phyloP scores from a whole-genome alignment of 53 echinoderm and acorn worm genomes.

The Actinopyga echinites region DNA sequence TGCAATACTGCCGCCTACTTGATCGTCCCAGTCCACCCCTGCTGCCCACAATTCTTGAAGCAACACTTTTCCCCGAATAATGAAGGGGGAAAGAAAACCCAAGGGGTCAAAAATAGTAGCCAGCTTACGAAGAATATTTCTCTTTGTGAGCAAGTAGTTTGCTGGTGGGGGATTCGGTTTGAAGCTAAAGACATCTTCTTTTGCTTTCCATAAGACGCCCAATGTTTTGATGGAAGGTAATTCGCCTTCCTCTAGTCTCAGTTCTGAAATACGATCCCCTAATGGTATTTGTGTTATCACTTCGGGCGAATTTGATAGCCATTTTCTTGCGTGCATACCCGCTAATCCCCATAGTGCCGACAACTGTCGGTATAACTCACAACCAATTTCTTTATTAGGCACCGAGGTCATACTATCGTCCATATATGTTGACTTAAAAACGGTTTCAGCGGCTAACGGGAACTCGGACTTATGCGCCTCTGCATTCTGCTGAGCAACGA shows the following conservation, averaged over 20 bases:
- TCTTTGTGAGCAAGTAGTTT: no score
- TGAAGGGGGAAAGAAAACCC: slow-evolving; percentile 10
- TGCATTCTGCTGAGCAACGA: no score
- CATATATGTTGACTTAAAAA: no score
- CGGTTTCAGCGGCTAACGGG: not conserved
- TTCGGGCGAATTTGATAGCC: no score
- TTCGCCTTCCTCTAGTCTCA: no score
- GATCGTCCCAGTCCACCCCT: slow-evolving; percentile 10
- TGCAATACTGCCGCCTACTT: no score
- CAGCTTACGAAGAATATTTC: not conserved
- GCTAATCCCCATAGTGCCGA: not conserved
- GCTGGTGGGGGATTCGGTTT: not conserved
- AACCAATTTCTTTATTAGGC: no score
- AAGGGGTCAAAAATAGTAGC: slow-evolving; percentile 24
- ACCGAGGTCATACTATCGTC: not conserved
- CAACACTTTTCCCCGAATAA: not conserved
- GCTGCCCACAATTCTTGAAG: not conserved
- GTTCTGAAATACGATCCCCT: no score
- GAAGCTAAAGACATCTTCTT: slow-evolving; percentile 18
- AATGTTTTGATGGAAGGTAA: slow-evolving; percentile 50
- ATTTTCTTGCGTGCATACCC: no score
- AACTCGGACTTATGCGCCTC: slow-evolving; percentile 3
- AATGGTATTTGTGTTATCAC: not conserved
- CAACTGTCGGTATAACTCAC: slow-evolving; percentile 17
- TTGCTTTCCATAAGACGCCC: slow-evolving; percentile 66